These are phyloP conservation scores for Rhopalosiphum maidis DNA, from an alignment of 1,140 invertebrate genomes.

Conservation along the genomic window DNA sequence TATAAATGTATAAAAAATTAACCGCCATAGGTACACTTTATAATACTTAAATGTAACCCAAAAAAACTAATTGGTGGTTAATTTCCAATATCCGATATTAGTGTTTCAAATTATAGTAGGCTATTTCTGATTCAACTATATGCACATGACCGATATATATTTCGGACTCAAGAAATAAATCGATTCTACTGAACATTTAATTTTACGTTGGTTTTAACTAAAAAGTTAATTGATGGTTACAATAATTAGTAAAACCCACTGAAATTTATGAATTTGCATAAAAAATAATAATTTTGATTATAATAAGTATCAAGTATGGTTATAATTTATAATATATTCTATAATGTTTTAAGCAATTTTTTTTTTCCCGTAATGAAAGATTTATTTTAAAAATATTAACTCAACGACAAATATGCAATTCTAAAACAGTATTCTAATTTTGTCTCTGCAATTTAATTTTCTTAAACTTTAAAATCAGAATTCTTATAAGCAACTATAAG, in stretches of 20 bases:
- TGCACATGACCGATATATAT: neutral
- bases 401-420: neutral
- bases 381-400: neutral
- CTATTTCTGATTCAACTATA: slow-evolving; percentile 13
- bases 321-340: too few species aligned
- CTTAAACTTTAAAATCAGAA: neutral
- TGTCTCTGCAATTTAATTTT: neutral
- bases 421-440: neutral
- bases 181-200: neutral
- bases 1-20: slow-evolving; percentile 4
- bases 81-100: neutral
- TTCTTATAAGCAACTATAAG: too few species aligned
- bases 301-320: too few species aligned
- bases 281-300: neutral
- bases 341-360: neutral
- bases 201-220: neutral
- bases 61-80: neutral
- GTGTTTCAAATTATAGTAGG: slow-evolving; percentile 3
- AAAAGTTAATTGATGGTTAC: neutral
- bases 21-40: neutral
- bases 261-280: neutral
- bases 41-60: neutral
- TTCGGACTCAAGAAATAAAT: neutral
- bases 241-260: neutral
- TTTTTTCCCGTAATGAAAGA: neutral